phyloP scores from a whole-genome alignment of 2,113 vertebrate genomes.

The Chaetura pelagica region DNA sequence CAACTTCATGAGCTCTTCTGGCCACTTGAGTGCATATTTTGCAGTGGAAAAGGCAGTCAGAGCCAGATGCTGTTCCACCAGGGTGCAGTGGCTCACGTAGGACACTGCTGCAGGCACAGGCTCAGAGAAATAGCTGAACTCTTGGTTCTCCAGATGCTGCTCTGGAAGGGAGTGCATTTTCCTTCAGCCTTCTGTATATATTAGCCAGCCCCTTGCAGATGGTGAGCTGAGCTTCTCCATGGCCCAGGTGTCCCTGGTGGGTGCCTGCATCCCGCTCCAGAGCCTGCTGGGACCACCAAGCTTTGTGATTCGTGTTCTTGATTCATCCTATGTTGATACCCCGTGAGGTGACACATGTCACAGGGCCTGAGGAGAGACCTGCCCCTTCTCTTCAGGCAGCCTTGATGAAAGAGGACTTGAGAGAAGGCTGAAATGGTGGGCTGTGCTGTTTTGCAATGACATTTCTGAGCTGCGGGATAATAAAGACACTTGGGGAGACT shows the following conservation, averaged over 20 bases:
- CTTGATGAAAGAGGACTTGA: not conserved
- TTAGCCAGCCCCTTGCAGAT: not conserved
- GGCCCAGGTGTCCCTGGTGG: not conserved
- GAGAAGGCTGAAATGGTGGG: not conserved
- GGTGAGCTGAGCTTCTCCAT: not conserved
- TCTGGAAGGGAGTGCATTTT: not conserved
- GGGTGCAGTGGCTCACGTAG: not conserved
- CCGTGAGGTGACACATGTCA: not conserved
- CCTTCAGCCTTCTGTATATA: not conserved
- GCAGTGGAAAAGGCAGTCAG: not conserved
- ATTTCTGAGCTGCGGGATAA: not conserved
- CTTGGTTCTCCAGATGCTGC: not conserved
- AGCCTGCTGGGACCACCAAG: not conserved
- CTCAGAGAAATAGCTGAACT: accelerated
- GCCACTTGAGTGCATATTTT: not conserved
- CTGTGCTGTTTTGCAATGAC: not conserved
- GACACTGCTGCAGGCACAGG: not conserved
- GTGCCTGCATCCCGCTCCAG: not conserved
- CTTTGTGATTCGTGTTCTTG: not conserved
- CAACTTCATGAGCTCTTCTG: not conserved
- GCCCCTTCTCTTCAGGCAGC: not conserved
- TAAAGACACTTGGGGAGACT: not conserved
- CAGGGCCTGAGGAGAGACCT: not conserved
- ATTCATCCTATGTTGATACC: not conserved
- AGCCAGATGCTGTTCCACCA: accelerated